These are phyloP conservation scores for Maniola hyperantus DNA, from an alignment of 2,888 invertebrate genomes.

Conservation along the genomic window DNA sequence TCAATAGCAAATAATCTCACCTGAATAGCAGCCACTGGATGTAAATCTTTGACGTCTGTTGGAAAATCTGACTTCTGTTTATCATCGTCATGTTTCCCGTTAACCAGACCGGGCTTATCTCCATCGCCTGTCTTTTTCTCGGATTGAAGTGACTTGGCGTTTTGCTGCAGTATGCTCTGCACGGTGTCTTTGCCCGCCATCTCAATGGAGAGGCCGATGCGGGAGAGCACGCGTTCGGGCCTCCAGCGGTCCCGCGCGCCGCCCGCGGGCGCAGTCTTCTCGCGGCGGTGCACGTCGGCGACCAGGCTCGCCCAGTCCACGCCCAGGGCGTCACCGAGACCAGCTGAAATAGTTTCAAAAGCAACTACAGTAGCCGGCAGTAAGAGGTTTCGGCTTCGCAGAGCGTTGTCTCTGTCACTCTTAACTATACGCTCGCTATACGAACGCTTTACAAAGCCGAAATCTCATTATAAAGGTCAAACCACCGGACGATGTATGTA, in stretches of 20 bases:
- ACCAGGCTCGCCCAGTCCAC: conserved; percentile 97
- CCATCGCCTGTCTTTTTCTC: conserved; percentile 47
- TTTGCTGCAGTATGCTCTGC: conserved; percentile 64
- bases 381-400: no score
- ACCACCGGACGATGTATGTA: no score
- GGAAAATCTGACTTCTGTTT: conserved; percentile 46
- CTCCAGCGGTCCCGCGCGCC: conserved; percentile 91
- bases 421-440: no score
- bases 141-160: conserved; percentile 54
- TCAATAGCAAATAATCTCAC: conserved; percentile 44
- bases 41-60: conserved; percentile 60
- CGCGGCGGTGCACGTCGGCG: conserved; percentile 86
- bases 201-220: conserved; percentile 90
- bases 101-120: conserved; percentile 51
- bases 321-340: conserved; percentile 95
- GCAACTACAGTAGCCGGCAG: no score
- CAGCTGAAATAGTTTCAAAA: conserved; percentile 58
- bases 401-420: no score
- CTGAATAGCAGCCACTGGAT: conserved; percentile 83
- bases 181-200: conserved; percentile 86
- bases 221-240: conserved; percentile 89
- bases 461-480: no score
- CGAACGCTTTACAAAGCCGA: no score
- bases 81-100: conserved; percentile 55
- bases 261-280: conserved; percentile 74